Evolutionary conservation across 2,888 invertebrate genomes (phyloP).

Genomic region (Kryphioiulus occultus): DNA sequence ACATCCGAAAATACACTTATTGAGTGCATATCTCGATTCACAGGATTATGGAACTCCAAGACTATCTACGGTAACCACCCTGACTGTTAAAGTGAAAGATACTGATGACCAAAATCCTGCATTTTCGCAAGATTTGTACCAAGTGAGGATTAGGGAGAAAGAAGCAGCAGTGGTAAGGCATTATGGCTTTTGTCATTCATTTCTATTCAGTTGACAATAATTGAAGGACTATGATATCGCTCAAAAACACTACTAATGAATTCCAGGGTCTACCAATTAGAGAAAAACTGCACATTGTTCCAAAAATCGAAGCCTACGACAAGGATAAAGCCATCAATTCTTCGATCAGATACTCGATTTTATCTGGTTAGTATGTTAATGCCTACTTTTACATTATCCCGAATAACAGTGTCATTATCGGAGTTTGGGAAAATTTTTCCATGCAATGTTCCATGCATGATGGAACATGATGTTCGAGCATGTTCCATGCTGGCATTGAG

Average conservation of each 20-base stretch:
- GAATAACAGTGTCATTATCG: background rate
- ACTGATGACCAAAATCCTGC: conserved; percentile 82
- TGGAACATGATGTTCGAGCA: background rate
- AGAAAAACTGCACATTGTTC: conserved; percentile 73
- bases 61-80: conserved; percentile 74
- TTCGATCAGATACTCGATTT: conserved; percentile 77
- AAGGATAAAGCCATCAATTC: conserved; percentile 79
- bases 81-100: conserved; percentile 76
- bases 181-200: conserved; percentile 55
- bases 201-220: background rate
- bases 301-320: conserved; percentile 79
- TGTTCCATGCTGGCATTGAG: too few relatives aligned
- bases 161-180: conserved; percentile 77
- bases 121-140: conserved; percentile 81
- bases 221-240: too few relatives aligned
- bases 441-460: background rate
- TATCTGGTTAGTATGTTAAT: conserved; percentile 66
- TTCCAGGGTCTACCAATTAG: conserved; percentile 75
- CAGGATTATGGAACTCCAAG: conserved; percentile 85
- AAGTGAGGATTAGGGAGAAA: conserved; percentile 81
- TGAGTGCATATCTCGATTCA: background rate
- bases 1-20: background rate
- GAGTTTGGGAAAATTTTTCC: too few relatives aligned
- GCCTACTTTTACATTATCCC: background rate
- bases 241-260: background rate